These are phyloP conservation scores for Darevskia nairensis DNA, from an alignment of 2,797 vertebrate species.

Conservation along the genomic window DNA sequence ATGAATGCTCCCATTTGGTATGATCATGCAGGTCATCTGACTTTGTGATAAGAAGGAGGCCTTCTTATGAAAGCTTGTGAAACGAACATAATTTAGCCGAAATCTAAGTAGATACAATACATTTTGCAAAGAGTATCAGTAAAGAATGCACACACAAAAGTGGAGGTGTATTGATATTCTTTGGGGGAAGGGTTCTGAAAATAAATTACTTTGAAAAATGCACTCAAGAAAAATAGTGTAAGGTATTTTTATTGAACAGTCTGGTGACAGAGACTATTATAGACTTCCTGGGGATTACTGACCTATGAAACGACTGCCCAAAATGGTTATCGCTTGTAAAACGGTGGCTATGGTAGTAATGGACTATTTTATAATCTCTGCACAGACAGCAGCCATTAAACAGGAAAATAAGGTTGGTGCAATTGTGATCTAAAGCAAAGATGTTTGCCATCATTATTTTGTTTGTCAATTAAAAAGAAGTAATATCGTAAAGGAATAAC, in stretches of 20 bases:
- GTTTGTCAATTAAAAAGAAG: slow-evolving; percentile 16
- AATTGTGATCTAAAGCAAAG: not conserved
- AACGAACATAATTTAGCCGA: not conserved
- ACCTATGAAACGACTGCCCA: slow-evolving; percentile 8
- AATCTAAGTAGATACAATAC: not conserved
- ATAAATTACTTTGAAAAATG: slow-evolving; percentile 21
- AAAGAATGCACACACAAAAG: not conserved
- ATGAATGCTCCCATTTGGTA: not conserved
- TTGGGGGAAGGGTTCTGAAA: slow-evolving; percentile 22
- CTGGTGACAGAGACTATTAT: not conserved
- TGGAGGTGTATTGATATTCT: not conserved
- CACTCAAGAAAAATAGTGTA: not conserved
- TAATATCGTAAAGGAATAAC: not conserved
- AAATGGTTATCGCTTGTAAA: slow-evolving; percentile 25
- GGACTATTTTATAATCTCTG: not conserved
- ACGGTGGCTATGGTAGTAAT: not conserved
- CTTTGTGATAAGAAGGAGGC: not conserved
- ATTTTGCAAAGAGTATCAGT: not conserved
- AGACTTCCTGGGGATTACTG: not conserved
- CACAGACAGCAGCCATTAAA: not conserved
- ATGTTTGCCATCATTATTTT: not conserved
- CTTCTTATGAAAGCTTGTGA: not conserved
- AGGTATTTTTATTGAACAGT: not conserved
- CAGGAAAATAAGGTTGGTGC: not conserved
- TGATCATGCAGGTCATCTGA: not conserved